Base-by-base conservation (phyloP, 2,888 invertebrate genomes). In the Drosophila mimica region DNA sequence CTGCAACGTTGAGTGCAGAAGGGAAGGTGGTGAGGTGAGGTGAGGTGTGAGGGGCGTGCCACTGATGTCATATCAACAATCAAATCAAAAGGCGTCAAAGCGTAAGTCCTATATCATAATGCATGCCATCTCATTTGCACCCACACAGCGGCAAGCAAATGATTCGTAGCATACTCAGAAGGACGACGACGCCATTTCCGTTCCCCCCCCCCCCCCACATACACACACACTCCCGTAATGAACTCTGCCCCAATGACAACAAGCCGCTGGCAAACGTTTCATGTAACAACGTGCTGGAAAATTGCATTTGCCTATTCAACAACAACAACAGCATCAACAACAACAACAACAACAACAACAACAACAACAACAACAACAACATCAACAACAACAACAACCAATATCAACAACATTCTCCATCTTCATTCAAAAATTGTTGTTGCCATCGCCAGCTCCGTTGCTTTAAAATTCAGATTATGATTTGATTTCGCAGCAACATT, bases 21-120 rank as follows among this genome's bases (percentile, higher is more conserved):
- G 25, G 4, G 3, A 6, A 31, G 5, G 4, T 0, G 17, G 20
- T 13, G 43, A 4, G 6, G n/a, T 6, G n/a, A n/a, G n/a, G 8
- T 13, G 38, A 0, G 15, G 8, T 17, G 20, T 17, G 34, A 25
- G 33, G 62, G 85, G 63, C 67, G 58, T 59, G 76, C 62, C 70
- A 57, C 68, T 30, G 69, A 67, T 89, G 84, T 87, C 84, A 87
- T 60, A 84, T 46, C 46, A 89, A 89, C 89, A 86, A 88, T 86
- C 89, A 89, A 86, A 86, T 86, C 89, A 86, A 84, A 79, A 86
- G 89, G 85, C 89, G 85, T 86, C 85, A 86, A 88, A 86, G 85
- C 89, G 59, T 85, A 75, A 74, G 79, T 74, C 82, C 88, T 64
- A 54, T 49, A 38, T 31, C 66, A 78, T 74, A 77, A 81, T 79